Percentiles rank a stretch among this genome's conserved stretches.
These are phyloP conservation scores for Sturnira hondurensis DNA, from an alignment of 2,113 vertebrate species.

Conservation along the genomic window DNA sequence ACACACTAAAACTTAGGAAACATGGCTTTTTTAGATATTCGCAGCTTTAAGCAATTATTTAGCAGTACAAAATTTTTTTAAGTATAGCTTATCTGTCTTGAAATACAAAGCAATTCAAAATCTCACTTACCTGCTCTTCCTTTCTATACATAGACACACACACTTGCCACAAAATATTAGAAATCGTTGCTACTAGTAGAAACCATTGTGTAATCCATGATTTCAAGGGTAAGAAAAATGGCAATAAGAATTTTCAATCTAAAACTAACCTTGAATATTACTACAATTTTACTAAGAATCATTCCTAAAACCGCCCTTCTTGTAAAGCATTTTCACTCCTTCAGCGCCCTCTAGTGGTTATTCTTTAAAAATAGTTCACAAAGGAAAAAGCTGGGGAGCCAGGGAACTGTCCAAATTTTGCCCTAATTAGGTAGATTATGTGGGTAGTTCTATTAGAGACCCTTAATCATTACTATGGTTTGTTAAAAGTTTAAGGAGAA, in stretches of 20 bases:
- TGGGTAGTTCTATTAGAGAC: background rate
- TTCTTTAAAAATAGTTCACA: background rate
- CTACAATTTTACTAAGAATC: background rate
- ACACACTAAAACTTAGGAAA: background rate
- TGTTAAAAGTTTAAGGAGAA: background rate
- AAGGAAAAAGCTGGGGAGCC: background rate
- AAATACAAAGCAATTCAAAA: conserved; percentile 27
- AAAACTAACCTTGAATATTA: conserved; percentile 27
- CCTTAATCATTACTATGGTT: background rate
- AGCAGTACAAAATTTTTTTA: background rate
- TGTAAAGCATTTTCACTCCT: conserved; percentile 41
- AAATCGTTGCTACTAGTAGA: background rate
- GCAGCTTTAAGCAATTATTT: background rate
- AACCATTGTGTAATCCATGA: background rate
- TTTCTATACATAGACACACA: background rate
- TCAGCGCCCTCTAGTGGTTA: conserved; percentile 67
- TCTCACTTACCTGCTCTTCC: background rate
- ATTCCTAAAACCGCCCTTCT: rapidly evolving
- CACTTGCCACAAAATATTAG: background rate
- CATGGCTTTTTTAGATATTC: background rate
- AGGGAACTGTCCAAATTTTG: background rate
- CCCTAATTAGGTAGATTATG: background rate
- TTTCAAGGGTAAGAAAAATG: background rate
- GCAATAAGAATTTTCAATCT: background rate
- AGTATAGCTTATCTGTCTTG: background rate